Conservation (phyloP, 2,888 invertebrate species). For the Caenorhabditis doughertyi region DNA sequence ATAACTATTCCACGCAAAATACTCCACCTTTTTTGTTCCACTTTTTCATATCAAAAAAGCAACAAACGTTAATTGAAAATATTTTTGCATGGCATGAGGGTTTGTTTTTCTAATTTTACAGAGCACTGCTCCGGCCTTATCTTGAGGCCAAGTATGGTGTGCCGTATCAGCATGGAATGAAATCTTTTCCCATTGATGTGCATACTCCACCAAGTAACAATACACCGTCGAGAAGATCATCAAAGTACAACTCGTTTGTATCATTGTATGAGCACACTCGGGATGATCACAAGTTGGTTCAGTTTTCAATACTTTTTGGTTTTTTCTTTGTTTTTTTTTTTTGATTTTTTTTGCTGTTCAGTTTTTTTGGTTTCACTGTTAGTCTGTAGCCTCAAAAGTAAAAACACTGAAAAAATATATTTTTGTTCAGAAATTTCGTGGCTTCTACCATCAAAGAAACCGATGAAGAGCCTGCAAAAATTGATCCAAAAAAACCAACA, state of each 20-base stretch:
- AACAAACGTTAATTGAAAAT: too few species aligned
- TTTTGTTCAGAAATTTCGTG: constrained; percentile 21
- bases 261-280: constrained; percentile 58
- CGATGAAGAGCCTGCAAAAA: neutral
- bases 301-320: constrained; percentile 13
- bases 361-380: too few species aligned
- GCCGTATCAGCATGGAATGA: constrained; percentile 58
- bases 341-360: neutral
- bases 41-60: too few species aligned
- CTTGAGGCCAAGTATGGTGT: constrained; percentile 65
- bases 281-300: constrained; percentile 64
- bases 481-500: neutral
- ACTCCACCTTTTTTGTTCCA: too few species aligned
- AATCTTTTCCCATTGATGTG: constrained; percentile 63
- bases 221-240: constrained; percentile 51
- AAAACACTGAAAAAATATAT: too few species aligned
- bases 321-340: constrained; percentile 15
- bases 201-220: constrained; percentile 43
- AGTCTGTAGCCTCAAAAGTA: neutral
- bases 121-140: constrained; percentile 64
- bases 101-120: constrained; percentile 33
- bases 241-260: constrained; percentile 57
- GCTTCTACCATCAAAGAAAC: constrained; percentile 29
- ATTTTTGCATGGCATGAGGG: constrained; percentile 40
- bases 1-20: too few species aligned